Evolutionary conservation across 2,888 invertebrate species (phyloP), one percentile per base, ranked within the genome.

Genomic region (Malthinus flaveolus): DNA sequence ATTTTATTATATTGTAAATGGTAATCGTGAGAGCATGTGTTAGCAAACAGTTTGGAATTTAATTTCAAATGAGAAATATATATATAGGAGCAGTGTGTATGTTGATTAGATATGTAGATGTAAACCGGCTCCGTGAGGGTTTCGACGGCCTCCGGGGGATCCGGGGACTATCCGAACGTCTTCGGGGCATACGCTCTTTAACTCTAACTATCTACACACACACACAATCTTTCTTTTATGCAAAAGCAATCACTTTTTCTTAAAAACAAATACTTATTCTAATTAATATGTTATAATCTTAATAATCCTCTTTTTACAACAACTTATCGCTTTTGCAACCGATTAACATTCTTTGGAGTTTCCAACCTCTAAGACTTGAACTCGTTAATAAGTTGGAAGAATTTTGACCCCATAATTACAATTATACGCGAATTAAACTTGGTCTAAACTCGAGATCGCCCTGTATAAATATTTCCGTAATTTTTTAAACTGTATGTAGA

Each of bases 1-100:
- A 66, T 65, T 68, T 68, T 67, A 68, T 67, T 67, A 67, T 66
- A 66, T 66, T 68, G 64, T 63, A 64, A 68, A 64, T 64, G 63
- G 65, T 62, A 62, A 66, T 67, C 68, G 66, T 64, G 67, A 66
- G 67, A 66, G 62, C 63, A 63, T 66, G 57, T 64, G 66, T 63
- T 67, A 50, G 62, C 61, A 67, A 65, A 62, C 67, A 55, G 63
- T 64, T 66, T 61, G 67, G 64, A 66, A 67, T 65, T 66, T 63
- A 56, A 61, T 61, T 65, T 62, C 59, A 61, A 63, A 58, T 62
- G 53, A 59, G 58, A 65, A 60, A 63, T 65, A 64, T 23, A 23
- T 23, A 23, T 23, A 23, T 61, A 57, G 60, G 52, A 65, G 58
- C 61, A 60, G 52, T 56, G 54, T 54, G 46, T 59, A 65, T 63